Evolutionary conservation across 1,140 invertebrate genomes (phyloP).

Genomic region (Heliconius melpomene): DNA sequence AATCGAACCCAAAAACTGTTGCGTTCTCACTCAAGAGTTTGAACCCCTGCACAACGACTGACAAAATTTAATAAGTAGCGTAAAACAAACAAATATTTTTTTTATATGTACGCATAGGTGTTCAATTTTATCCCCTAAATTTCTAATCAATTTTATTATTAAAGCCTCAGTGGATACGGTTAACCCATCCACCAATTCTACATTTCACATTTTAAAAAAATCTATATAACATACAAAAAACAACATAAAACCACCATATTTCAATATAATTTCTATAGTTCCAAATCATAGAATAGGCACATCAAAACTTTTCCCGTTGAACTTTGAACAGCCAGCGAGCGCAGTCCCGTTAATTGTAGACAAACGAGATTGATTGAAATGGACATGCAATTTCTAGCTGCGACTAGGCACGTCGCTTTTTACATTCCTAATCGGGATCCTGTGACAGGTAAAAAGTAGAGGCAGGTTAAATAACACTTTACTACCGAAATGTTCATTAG

Average conservation of each 20-base stretch:
- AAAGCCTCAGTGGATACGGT: no score
- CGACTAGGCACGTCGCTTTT: constrained; percentile 21
- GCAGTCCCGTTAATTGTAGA: constrained; percentile 63
- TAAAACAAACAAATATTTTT: no score
- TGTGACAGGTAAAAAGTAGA: constrained; percentile 40
- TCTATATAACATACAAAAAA: not conserved
- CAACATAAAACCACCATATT: not conserved
- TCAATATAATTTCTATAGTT: not conserved
- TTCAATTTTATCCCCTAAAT: no score
- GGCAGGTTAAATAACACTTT: constrained; percentile 3
- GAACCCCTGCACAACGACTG: no score
- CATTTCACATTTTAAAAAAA: no score
- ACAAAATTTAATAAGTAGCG: no score
- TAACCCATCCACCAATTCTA: no score
- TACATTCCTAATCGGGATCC: constrained; percentile 36
- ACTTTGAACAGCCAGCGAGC: constrained; percentile 56
- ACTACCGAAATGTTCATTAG: not conserved
- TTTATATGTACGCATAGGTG: no score
- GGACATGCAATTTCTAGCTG: constrained; percentile 50
- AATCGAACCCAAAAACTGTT: no score
- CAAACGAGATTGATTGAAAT: constrained; percentile 75
- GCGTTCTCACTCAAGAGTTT: no score
- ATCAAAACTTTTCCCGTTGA: constrained; percentile 52
- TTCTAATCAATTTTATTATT: no score
- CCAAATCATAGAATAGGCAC: constrained; percentile 45